These are phyloP conservation scores for Pelmatolapia mariae DNA, from an alignment of 2,113 vertebrate species.

Conservation along the genomic window DNA sequence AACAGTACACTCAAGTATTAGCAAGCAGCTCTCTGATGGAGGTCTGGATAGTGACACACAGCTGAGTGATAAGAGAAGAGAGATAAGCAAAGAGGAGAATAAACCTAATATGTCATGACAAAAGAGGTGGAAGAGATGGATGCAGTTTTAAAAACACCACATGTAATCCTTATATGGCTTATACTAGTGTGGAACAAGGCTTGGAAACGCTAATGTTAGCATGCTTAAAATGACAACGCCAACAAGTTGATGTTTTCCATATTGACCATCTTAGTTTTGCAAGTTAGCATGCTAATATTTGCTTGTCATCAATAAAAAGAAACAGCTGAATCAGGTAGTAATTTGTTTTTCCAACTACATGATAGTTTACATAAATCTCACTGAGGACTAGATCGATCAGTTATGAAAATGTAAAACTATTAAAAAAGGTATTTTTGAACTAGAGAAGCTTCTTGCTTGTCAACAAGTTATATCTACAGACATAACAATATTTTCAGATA, in stretches of 20 bases:
- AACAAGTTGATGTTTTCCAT: not conserved
- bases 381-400: not conserved
- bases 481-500: not conserved
- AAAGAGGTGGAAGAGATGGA: not conserved
- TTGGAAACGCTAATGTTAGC: not conserved
- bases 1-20: conserved; percentile 20
- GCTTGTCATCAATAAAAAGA: not conserved
- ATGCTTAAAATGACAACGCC: not conserved
- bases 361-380: not conserved
- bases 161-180: not conserved
- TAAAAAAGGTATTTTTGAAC: not conserved
- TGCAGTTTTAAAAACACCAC: not conserved
- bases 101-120: not conserved
- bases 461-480: not conserved
- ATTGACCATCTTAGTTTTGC: not conserved
- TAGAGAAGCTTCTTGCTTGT: not conserved
- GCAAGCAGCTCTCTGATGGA: conserved; percentile 36
- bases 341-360: not conserved
- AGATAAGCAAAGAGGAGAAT: conserved; percentile 11
- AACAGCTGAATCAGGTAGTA: not conserved
- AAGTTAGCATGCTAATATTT: not conserved
- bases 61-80: not conserved
- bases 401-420: not conserved
- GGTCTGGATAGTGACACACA: conserved; percentile 35
- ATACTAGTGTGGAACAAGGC: not conserved